These are phyloP conservation scores for Microplitis manilae DNA, from an alignment of 2,888 invertebrate species.

Conservation along the genomic window DNA sequence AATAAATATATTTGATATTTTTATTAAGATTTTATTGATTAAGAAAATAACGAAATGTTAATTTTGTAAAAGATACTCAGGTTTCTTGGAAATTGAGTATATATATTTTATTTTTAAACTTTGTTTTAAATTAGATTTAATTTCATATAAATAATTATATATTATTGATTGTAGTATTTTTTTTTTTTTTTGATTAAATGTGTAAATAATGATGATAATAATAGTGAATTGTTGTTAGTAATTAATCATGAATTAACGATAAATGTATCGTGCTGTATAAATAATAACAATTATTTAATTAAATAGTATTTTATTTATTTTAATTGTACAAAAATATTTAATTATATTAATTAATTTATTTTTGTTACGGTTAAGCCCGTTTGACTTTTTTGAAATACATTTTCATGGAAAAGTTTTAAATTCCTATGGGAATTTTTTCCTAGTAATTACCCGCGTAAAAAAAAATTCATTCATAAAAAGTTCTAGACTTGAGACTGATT, in stretches of 20 bases:
- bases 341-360: background rate
- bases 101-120: background rate
- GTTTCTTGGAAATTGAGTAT: background rate
- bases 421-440: too few relatives aligned
- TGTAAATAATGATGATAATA: background rate
- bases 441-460: too few relatives aligned
- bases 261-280: background rate
- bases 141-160: slow-evolving; percentile 14
- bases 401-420: too few relatives aligned
- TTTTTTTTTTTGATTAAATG: background rate
- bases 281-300: background rate
- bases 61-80: background rate
- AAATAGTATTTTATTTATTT: slow-evolving; percentile 34
- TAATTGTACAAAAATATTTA: slow-evolving; percentile 23
- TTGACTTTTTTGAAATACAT: too few relatives aligned
- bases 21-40: background rate
- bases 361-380: too few relatives aligned
- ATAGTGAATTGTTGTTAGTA: background rate
- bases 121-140: background rate
- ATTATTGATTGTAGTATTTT: background rate
- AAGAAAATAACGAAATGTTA: background rate
- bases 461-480: too few relatives aligned
- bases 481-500: too few relatives aligned
- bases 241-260: background rate
- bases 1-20: background rate